Evolutionary conservation across 2,888 invertebrate genomes (phyloP).

Genomic region (Melanophora roralis): DNA sequence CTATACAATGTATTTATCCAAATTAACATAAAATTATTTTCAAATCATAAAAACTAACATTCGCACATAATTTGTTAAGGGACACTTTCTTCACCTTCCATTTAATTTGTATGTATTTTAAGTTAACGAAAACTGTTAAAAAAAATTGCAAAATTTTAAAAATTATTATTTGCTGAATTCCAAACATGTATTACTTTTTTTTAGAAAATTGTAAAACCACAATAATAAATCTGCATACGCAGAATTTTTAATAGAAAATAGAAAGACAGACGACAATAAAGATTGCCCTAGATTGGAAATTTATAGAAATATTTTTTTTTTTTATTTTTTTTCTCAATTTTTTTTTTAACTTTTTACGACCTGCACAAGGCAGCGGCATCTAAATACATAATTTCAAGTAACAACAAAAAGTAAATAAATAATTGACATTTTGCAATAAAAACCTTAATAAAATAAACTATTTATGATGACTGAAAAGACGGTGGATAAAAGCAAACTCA

Average conservation of each 20-base stretch:
- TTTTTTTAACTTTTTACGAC: slow-evolving; percentile 36
- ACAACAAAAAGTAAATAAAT: not conserved
- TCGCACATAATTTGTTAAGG: not conserved
- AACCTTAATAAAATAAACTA: slow-evolving; percentile 19
- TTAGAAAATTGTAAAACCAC: slow-evolving; percentile 10
- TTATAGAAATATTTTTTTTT: slow-evolving; percentile 11
- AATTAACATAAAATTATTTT: no score
- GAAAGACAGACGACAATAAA: slow-evolving; percentile 13
- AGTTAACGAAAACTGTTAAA: not conserved
- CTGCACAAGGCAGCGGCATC: slow-evolving; percentile 25
- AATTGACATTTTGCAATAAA: slow-evolving; percentile 19
- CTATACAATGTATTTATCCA: no score
- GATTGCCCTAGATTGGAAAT: slow-evolving; percentile 46
- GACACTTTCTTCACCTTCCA: not conserved
- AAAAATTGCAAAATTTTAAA: not conserved
- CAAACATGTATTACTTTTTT: slow-evolving; percentile 27
- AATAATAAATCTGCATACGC: slow-evolving; percentile 14
- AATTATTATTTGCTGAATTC: no score
- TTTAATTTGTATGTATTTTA: not conserved
- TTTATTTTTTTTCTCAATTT: not conserved
- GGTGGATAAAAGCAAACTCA: slow-evolving; percentile 34
- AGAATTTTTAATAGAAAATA: slow-evolving; percentile 24
- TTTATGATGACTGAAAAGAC: slow-evolving; percentile 3
- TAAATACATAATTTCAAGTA: slow-evolving; percentile 21
- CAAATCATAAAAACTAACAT: not conserved